Evolutionary conservation across 2,888 invertebrate species (phyloP).

Genomic region (Oscheius sp.): DNA sequence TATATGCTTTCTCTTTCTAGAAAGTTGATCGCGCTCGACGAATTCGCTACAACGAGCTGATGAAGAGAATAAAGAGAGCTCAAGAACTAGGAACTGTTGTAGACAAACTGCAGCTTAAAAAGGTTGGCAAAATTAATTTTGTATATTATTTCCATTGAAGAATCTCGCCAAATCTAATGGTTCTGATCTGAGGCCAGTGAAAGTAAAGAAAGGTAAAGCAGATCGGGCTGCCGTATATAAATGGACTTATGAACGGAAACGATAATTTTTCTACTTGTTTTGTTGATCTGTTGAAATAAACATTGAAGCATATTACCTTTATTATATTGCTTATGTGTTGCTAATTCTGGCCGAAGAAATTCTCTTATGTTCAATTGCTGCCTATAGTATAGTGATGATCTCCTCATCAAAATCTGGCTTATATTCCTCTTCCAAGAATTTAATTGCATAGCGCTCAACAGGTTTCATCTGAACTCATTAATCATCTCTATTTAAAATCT

Average conservation of each 20-base stretch:
- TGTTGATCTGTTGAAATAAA: no score
- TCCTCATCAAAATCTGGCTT: conserved; percentile 83
- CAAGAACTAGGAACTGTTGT: conserved; percentile 60
- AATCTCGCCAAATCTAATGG: conserved; percentile 47
- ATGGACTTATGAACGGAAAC: conserved; percentile 68
- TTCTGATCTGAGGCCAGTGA: conserved; percentile 58
- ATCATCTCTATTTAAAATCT: no score
- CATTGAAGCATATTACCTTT: no score
- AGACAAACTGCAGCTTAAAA: conserved; percentile 64
- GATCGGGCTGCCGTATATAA: conserved; percentile 65
- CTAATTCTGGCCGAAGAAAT: no score
- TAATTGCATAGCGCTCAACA: conserved; percentile 93
- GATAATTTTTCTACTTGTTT: conserved; percentile 33
- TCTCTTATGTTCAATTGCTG: no score
- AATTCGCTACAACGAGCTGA: conserved; percentile 64
- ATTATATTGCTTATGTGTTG: no score
- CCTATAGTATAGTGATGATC: no score
- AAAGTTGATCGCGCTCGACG: conserved; percentile 56
- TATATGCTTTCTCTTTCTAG: conserved; percentile 42
- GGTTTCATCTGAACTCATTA: conserved; percentile 80
- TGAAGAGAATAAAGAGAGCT: conserved; percentile 63
- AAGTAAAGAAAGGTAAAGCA: conserved; percentile 54
- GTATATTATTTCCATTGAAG: conserved; percentile 13
- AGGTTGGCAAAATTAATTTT: conserved; percentile 28
- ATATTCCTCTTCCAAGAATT: conserved; percentile 87